Conservation (phyloP, 2,797 vertebrate species). For the Artibeus lituratus region DNA sequence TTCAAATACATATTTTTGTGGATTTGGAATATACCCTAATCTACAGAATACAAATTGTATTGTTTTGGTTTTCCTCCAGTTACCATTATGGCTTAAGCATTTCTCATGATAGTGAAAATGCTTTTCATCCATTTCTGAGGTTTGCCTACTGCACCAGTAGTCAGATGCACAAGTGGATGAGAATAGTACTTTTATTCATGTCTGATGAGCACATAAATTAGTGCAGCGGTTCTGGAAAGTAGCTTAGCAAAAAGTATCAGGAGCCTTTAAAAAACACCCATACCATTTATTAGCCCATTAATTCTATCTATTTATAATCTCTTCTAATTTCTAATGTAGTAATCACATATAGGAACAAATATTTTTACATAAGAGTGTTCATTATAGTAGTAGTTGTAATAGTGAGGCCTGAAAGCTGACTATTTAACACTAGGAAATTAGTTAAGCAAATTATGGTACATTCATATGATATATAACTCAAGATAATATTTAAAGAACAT, state of each 20-base stretch:
- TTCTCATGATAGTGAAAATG: neutral
- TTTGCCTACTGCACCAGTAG: neutral
- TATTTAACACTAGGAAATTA: constrained; percentile 6
- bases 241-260: neutral
- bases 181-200: neutral
- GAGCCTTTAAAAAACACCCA: neutral
- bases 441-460: constrained; percentile 9
- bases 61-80: neutral
- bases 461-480: neutral
- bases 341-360: neutral
- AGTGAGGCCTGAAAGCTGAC: constrained; percentile 15
- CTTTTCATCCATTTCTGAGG: neutral
- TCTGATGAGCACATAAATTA: neutral
- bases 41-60: neutral
- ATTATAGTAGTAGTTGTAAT: neutral
- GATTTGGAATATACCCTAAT: neutral
- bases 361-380: neutral
- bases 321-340: neutral
- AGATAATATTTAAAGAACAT: constrained; percentile 15
- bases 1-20: neutral
- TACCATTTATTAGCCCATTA: neutral
- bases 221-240: constrained; percentile 27
- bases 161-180: neutral
- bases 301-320: neutral
- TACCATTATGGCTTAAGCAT: neutral